phyloP scores from a whole-genome alignment of 35 echinoderm and acorn worm genomes.

The Heliocidaris erythrogramma region DNA sequence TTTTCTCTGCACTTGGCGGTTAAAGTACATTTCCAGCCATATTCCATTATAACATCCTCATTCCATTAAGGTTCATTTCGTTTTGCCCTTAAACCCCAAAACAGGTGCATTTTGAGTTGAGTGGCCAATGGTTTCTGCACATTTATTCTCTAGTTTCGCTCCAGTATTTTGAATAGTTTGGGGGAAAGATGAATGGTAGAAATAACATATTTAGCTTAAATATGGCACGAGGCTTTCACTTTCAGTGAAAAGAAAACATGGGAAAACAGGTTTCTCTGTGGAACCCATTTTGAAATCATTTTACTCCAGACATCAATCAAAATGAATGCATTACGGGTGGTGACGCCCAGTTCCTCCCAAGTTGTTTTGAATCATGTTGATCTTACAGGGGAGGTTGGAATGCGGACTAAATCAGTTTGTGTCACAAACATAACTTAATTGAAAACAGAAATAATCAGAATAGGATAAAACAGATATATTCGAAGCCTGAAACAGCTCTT shows the following conservation, averaged over 20 bases:
- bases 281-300: background rate
- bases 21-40: background rate
- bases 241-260: background rate
- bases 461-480: background rate
- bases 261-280: background rate
- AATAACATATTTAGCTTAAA: conserved; percentile 19
- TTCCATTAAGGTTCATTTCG: conserved; percentile 2
- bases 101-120: background rate
- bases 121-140: background rate
- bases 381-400: background rate
- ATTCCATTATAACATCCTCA: background rate
- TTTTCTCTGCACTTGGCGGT: background rate
- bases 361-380: background rate
- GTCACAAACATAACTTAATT: background rate
- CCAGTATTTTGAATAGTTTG: background rate
- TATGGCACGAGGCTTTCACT: background rate
- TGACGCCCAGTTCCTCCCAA: background rate
- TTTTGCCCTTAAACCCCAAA: background rate
- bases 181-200: background rate
- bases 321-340: background rate
- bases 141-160: background rate
- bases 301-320: background rate
- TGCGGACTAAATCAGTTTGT: background rate
- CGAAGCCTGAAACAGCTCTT: background rate
- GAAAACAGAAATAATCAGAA: background rate